These are phyloP conservation scores for Phocoena sinus DNA, from an alignment of 2,113 vertebrate genomes.

Conservation along the genomic window DNA sequence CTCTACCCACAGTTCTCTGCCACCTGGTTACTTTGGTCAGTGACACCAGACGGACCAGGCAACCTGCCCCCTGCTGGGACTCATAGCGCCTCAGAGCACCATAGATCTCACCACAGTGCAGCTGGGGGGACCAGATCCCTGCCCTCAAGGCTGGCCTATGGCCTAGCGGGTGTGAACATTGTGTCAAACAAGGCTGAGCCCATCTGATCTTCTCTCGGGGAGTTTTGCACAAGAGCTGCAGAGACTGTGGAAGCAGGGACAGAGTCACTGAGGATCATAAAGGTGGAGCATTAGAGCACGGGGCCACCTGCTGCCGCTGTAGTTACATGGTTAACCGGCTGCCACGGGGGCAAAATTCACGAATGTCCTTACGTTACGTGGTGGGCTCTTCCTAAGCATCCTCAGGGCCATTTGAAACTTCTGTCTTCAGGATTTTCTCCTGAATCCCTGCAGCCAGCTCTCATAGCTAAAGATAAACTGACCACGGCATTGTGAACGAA, in stretches of 20 bases:
- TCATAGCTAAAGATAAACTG: not conserved
- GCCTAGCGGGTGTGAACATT: not conserved
- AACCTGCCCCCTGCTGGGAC: not conserved
- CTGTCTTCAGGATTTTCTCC: not conserved
- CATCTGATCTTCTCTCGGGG: not conserved
- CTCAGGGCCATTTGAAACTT: not conserved
- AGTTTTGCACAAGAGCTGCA: not conserved
- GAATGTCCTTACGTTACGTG: not conserved
- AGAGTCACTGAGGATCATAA: not conserved
- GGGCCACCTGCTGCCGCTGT: not conserved
- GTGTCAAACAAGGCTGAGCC: not conserved
- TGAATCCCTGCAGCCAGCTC: not conserved
- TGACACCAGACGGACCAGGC: not conserved
- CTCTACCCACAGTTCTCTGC: not conserved
- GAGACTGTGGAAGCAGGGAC: not conserved
- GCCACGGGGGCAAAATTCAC: fast-evolving
- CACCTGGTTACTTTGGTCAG: not conserved
- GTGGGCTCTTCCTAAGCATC: not conserved
- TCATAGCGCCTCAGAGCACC: not conserved
- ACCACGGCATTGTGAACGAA: not conserved
- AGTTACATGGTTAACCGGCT: fast-evolving
- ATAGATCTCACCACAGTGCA: not conserved
- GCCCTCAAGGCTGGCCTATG: not conserved
- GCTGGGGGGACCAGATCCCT: not conserved
- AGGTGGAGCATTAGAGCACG: fast-evolving